Percentiles rank a stretch among this genome's conserved stretches.
Evolutionary conservation across 2,113 vertebrate genomes (phyloP).

Genomic region (Rhizomys pruinosus): DNA sequence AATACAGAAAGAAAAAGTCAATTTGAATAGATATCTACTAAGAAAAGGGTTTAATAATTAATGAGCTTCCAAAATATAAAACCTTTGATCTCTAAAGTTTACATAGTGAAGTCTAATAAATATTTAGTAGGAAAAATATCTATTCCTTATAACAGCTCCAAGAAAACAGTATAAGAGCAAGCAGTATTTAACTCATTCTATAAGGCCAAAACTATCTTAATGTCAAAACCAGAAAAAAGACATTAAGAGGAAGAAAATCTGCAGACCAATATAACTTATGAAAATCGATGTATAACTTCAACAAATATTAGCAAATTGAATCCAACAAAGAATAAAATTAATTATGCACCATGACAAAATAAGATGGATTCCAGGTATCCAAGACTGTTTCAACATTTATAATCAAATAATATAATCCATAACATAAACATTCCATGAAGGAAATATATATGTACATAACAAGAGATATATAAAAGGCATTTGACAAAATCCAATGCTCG

Average conservation of each 20-base stretch:
- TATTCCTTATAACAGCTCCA: not conserved
- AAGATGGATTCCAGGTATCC: not conserved
- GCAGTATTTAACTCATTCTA: not conserved
- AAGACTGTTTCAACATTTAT: constrained; percentile 15
- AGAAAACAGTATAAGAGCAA: not conserved
- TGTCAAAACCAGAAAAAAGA: constrained; percentile 19
- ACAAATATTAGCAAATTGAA: constrained; percentile 53
- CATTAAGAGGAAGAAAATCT: constrained; percentile 25
- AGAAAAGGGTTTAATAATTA: not conserved
- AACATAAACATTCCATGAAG: not conserved
- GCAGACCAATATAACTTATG: not conserved
- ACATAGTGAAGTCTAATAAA: not conserved
- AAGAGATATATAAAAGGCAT: constrained; percentile 30
- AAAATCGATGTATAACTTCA: constrained; percentile 45
- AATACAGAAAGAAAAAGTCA: not conserved
- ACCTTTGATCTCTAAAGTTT: not conserved
- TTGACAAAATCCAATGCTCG: not conserved
- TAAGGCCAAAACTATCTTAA: not conserved
- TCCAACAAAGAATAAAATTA: constrained; percentile 32
- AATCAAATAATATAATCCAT: constrained; percentile 43
- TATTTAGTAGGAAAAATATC: not conserved
- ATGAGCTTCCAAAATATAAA: not conserved
- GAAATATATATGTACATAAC: not conserved
- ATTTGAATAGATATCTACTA: not conserved
- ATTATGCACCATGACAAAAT: not conserved